A percentile compares a stretch with the other conserved stretches of the same genome.
Conservation (phyloP, 2,888 invertebrate genomes). For the Dioctria linearis region DNA sequence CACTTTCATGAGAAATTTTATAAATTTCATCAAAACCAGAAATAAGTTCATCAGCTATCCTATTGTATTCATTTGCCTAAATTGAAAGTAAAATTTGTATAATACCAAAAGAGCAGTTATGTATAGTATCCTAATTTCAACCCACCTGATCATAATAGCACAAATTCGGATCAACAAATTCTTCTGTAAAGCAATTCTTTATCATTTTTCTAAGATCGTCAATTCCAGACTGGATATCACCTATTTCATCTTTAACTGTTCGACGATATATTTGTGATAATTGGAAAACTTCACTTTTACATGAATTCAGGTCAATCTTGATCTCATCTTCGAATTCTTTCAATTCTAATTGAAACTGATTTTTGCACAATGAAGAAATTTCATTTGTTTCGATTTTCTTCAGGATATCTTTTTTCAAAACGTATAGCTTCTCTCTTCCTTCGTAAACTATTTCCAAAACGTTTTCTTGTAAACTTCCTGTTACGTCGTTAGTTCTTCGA, state of each 20-base stretch:
- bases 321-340: not conserved
- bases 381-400: not conserved
- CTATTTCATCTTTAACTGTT: constrained; percentile 1
- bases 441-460: constrained; percentile 7
- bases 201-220: too few species aligned
- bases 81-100: too few species aligned
- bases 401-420: not conserved
- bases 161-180: too few species aligned
- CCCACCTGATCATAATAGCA: too few species aligned
- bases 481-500: not conserved
- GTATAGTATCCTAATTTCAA: too few species aligned
- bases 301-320: not conserved
- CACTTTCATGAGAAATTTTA: not conserved
- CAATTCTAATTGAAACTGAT: not conserved
- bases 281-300: not conserved
- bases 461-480: constrained; percentile 18
- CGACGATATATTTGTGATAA: not conserved
- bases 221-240: not conserved
- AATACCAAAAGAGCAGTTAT: too few species aligned
- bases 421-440: constrained; percentile 6
- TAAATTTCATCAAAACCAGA: constrained; percentile 8
- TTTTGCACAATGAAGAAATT: not conserved
- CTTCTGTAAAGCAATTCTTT: too few species aligned
- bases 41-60: not conserved
- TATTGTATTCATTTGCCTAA: not conserved